A percentile compares a stretch with the other conserved stretches of the same genome.
Evolutionary conservation across 1,140 invertebrate genomes (phyloP).

Genomic region (Dicyema japonicum): DNA sequence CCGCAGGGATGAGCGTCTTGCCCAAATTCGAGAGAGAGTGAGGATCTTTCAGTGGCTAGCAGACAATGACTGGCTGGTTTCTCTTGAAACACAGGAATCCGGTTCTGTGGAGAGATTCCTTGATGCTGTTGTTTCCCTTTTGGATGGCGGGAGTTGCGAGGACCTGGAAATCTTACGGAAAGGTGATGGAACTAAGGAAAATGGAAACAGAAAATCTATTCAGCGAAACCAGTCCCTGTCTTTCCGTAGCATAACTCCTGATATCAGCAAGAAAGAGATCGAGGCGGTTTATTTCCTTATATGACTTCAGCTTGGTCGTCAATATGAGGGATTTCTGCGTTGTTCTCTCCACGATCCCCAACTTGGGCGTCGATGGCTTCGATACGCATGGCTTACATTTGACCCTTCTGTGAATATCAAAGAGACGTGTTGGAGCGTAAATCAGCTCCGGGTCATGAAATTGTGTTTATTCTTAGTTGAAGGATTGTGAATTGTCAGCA

Average conservation of each 20-base stretch:
- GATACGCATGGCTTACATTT: constrained; percentile 90
- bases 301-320: constrained; percentile 34
- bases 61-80: too few relatives aligned
- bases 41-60: too few relatives aligned
- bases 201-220: constrained; percentile 14
- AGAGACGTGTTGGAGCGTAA: constrained; percentile 93
- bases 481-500: constrained; percentile 51
- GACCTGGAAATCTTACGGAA: constrained; percentile 39
- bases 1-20: too few relatives aligned
- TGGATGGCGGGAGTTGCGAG: constrained; percentile 78
- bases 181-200: constrained; percentile 7
- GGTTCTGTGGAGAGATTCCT: constrained; percentile 1
- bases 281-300: constrained; percentile 36
- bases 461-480: constrained; percentile 1
- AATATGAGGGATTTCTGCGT: constrained; percentile 76
- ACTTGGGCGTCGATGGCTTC: constrained; percentile 62
- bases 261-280: constrained; percentile 74
- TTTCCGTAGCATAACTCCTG: constrained; percentile 61
- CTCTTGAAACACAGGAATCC: too few relatives aligned
- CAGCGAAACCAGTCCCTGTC: constrained; percentile 90
- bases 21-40: too few relatives aligned
- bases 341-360: constrained; percentile 80
- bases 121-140: constrained; percentile 45
- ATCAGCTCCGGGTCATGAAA: constrained; percentile 47
- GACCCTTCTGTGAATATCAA: constrained; percentile 81